Evolutionary conservation across 2,888 invertebrate species (phyloP), one percentile per base, ranked within the genome.

Genomic region (Nebria brevicollis): DNA sequence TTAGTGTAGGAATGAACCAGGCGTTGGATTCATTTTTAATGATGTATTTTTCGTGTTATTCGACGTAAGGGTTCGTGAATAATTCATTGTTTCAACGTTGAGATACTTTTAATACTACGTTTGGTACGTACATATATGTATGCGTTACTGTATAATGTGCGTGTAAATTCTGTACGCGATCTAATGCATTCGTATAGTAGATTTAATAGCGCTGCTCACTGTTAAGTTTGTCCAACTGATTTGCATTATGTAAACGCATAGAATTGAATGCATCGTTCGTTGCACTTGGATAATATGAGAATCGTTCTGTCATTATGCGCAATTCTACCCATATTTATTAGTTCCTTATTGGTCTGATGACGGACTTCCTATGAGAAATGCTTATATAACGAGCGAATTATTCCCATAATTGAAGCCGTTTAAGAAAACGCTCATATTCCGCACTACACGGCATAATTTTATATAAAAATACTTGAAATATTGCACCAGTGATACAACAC

Each of bases 1-100:
- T 34, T 34, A 34, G 34, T 34, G 34, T 34, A 34, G 34, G 4
- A 4, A 1, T 34, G 34, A 34, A 34, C 2, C 5, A 34, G 4
- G 25, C 70, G 25, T 70, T 70, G 70, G 15, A 70, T 70, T 70
- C 25, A 70, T 70, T 70, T 70, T 70, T 70, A 70, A 70, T 70
- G 70, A 70, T 70, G 25, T 25, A 54, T 13, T 8, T 70, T 34
- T 70, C 11, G 70, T 25, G 70, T 70, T 70, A 70, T 70, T 70
- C 25, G 70, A 25, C 70, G 25, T 25, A 70, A 70, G 70, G 70
- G 70, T 54, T 54, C 54, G 13, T 54, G 54, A 54, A 54, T 54
- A 11, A 54, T 54, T 54, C 54, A 54, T 54, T 54, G 54, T 54
- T 54, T 54, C 54, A 54, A 54, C 54, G 34, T 34, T 34, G 5